phyloP scores from a whole-genome alignment of 2,888 invertebrate genomes.

The Prosopocoilus inquinatus region DNA sequence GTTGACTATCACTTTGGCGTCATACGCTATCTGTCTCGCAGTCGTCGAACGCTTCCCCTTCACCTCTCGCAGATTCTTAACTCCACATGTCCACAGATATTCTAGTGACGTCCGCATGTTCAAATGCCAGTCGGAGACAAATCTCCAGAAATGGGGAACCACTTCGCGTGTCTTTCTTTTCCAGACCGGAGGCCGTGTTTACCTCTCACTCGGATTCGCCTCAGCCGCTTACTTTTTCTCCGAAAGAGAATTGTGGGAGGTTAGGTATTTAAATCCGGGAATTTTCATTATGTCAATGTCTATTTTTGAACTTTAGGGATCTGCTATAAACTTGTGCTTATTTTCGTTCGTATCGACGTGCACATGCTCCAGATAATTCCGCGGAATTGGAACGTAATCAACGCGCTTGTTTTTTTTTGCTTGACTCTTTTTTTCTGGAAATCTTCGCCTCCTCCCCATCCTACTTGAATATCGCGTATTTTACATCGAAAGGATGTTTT shows the following conservation, averaged over 20 bases:
- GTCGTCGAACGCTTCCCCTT: constrained; percentile 40
- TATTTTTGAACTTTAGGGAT: constrained; percentile 25
- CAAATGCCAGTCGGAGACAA: constrained; percentile 4
- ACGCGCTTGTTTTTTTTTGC: too few relatives aligned
- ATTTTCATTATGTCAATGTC: constrained; percentile 27
- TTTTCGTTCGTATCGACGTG: too few relatives aligned
- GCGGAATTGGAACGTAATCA: too few relatives aligned
- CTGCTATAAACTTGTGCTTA: background rate
- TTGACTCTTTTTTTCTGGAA: too few relatives aligned
- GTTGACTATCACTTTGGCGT: constrained; percentile 53
- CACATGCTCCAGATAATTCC: too few relatives aligned
- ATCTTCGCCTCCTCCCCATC: too few relatives aligned
- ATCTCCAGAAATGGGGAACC: too few relatives aligned
- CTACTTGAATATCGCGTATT: too few relatives aligned
- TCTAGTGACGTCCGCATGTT: constrained; percentile 9
- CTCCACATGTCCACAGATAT: constrained; percentile 20
- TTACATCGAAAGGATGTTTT: too few relatives aligned
- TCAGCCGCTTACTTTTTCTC: background rate
- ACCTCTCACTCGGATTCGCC: constrained; percentile 1
- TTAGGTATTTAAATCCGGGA: constrained; percentile 22
- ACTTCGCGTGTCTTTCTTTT: too few relatives aligned
- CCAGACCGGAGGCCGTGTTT: constrained; percentile 2
- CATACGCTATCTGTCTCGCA: constrained; percentile 51
- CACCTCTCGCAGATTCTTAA: constrained; percentile 30
- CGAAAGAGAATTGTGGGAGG: constrained; percentile 14